Evolutionary conservation across 2,797 vertebrate genomes (phyloP), one percentile per base, ranked within the genome.

Genomic region (Ceryle rudis): DNA sequence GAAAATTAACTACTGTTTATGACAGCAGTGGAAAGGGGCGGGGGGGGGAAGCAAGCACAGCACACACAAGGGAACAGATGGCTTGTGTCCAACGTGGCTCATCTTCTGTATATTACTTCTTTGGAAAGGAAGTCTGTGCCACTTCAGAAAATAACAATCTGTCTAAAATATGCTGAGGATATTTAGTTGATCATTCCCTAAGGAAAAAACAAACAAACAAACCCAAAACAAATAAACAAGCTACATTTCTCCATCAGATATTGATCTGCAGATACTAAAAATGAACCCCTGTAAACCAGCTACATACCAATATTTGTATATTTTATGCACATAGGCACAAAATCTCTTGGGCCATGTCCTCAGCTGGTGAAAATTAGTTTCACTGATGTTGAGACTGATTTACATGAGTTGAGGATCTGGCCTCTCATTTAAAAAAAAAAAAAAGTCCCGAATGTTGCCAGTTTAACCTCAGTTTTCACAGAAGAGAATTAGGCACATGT

Each of bases 1-100:
- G 89, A 97, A 95, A 91, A 95, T 60, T 28, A 94, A 96, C 95
- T 94, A 94, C 93, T 96, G 89, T 88, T 96, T 94, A 72, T 90
- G 93, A 62, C 81, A 85, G 86, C 42, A 42, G 61, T 25, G 52
- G 60, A 47, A 57, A 18, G 41, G 33, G 8, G 8, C 9, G 26
- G 37, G 29, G 39, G 17, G 11, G 5, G 9, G 23, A 49, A 28
- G 33, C 25, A 71, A 62, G 74, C 77, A 16, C 33, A 78, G 74
- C 23, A 57, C 7, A 3, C 52, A 58, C 70, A 60, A 85, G 70
- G 87, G 69, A 91, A 88, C 80, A 94, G 95, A 85, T 92, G 91
- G 82, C 79, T 93, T 54, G 35, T 81, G 54, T 81, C 95, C 89
- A 95, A 15, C 1, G 17, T 29, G 51, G 89, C 81, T 85, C 95